A percentile compares a stretch with the other conserved stretches of the same genome.
Evolutionary conservation across 1,140 invertebrate species (phyloP).

Genomic region (Copidosoma floridanum): DNA sequence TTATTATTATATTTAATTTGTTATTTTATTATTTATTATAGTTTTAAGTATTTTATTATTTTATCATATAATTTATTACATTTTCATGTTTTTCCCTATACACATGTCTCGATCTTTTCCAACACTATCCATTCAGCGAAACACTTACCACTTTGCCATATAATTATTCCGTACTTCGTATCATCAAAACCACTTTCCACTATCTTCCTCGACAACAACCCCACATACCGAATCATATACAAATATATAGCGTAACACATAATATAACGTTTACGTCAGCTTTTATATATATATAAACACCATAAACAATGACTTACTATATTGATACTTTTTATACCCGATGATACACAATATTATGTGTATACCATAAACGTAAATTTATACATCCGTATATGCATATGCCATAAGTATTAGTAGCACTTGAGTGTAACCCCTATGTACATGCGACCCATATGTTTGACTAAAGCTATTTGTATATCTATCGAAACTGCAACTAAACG

Average conservation of each 20-base stretch:
- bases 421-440: background rate
- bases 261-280: slow-evolving; percentile 4
- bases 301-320: slow-evolving; percentile 8
- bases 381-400: no score
- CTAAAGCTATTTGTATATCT: no score
- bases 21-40: slow-evolving; percentile 6
- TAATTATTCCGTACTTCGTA: background rate
- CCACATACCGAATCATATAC: background rate
- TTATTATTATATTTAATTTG: slow-evolving; percentile 13
- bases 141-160: background rate
- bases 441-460: background rate
- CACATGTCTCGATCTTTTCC: background rate
- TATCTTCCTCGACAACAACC: background rate
- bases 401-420: no score
- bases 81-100: background rate
- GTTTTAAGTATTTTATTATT: background rate
- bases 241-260: no score
- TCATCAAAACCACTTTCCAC: background rate
- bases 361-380: slow-evolving; percentile 4
- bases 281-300: no score
- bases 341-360: slow-evolving; percentile 12
- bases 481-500: slow-evolving; percentile 5
- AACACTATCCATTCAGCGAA: background rate
- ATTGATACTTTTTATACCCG: slow-evolving; percentile 3
- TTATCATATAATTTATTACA: background rate